Conservation (phyloP, 2,113 vertebrate genomes). For the Paracanthobrama guichenoti region DNA sequence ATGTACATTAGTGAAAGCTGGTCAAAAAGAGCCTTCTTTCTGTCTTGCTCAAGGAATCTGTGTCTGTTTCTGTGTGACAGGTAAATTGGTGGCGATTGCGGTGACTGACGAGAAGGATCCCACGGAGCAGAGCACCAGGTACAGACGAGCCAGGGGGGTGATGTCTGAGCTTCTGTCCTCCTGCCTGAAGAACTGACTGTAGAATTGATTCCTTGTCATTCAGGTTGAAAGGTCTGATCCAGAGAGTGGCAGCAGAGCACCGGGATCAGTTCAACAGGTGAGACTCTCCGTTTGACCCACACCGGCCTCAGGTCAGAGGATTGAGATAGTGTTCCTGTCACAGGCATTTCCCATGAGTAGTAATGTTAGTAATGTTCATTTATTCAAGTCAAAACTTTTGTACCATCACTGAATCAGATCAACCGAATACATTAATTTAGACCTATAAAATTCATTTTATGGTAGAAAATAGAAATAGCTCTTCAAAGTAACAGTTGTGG, state of each 20-base stretch:
- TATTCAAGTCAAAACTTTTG: no score
- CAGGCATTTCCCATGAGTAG: no score
- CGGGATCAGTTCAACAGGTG: constrained; percentile 92
- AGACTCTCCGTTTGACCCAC: constrained; percentile 29
- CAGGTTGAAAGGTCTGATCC: constrained; percentile 91
- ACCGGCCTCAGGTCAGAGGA: no score
- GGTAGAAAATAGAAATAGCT: no score
- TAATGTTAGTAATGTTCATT: no score
- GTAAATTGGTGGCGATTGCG: constrained; percentile 93
- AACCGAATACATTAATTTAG: no score
- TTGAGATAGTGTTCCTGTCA: no score
- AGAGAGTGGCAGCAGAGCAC: constrained; percentile 89
- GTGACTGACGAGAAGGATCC: constrained; percentile 92
- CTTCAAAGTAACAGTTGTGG: no score
- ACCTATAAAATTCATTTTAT: no score
- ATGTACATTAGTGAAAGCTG: no score
- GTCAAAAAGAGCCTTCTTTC: no score
- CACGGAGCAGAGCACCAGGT: constrained; percentile 88
- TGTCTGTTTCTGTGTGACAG: constrained; percentile 63
- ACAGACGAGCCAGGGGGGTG: constrained; percentile 51
- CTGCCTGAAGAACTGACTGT: constrained; percentile 38
- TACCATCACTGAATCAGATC: no score
- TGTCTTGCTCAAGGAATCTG: not conserved
- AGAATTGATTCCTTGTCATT: constrained; percentile 52
- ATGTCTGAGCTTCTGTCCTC: constrained; percentile 51